Base-by-base conservation (phyloP, 2,797 vertebrate species). In the Eulemur albifrons region DNA sequence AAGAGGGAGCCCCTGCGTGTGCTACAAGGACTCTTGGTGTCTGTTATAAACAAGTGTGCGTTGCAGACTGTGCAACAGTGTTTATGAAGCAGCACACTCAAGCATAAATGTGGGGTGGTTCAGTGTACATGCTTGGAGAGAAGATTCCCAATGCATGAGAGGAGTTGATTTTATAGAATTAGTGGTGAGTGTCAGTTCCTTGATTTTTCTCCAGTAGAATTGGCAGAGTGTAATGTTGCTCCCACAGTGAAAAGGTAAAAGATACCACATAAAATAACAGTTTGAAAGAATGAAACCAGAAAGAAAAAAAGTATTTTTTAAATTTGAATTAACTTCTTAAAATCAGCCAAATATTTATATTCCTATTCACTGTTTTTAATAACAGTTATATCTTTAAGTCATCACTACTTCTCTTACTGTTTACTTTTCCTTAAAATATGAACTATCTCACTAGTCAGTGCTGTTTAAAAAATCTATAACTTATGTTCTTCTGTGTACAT, bases 361-460 rank as follows among this genome's bases (percentile, higher is more conserved):
- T 72, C 45, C 70, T 90, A 27, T 57, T 88, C 6, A 48, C 84
- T 48, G 40, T 73, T 73, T 96, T 35, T 90, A 89, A 43, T 30
- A 80, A 70, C 17, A 43, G 9, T 63, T 85, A n/a, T 61, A 20
- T 72, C 48, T 91, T 50, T 61, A 77, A 88, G 25, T 69, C 12
- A 35, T 88, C 10, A 43, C 18, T 57, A 8, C 17, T 67, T 43
- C 50, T 81, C 50, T 81, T 94, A 77, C 14, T 93, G 40, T 85
- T 90, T 95, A 77, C 21, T 90, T 88, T 93, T 89, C 54, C 23
- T 77, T 48, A 23, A 90, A 77, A 59, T 93, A 50, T 48, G 61
- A 88, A 67, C 30, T 57, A 72, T 59, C 45, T 52, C 67, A 63
- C 61, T 67, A 35, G 32, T 70, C 21, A 67, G 48, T 91, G 48